phyloP scores from a whole-genome alignment of 2,888 invertebrate genomes.

The Atherix ibis region DNA sequence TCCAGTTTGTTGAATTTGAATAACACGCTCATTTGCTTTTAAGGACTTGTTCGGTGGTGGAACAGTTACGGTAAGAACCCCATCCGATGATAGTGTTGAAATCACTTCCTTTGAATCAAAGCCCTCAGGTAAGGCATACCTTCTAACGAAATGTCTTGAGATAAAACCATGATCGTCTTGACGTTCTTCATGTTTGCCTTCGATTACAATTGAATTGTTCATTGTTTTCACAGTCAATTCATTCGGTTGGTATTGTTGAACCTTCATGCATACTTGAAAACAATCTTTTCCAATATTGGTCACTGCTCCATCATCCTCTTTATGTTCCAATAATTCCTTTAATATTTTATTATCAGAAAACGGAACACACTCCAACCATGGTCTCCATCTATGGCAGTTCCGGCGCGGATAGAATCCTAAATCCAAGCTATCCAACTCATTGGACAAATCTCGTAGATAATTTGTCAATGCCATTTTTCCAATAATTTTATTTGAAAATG shows the following conservation, averaged over 20 bases:
- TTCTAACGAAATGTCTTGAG: conserved; percentile 62
- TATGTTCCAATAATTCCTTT: no score
- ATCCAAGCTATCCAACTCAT: conserved; percentile 19
- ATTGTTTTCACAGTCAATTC: conserved; percentile 55
- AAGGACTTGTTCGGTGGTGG: conserved; percentile 28
- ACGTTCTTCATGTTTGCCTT: conserved; percentile 56
- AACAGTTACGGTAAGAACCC: conserved; percentile 57
- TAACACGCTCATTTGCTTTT: conserved; percentile 33
- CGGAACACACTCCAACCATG: no score
- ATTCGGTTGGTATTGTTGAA: conserved; percentile 51
- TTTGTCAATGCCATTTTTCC: no score
- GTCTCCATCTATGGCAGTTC: no score
- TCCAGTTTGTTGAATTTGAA: conserved; percentile 48
- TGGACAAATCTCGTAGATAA: no score
- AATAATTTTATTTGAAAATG: no score
- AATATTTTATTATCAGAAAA: no score
- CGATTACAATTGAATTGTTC: conserved; percentile 44
- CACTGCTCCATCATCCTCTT: background rate
- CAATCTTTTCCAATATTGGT: conserved; percentile 43
- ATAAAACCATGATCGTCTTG: conserved; percentile 59
- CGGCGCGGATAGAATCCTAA: conserved; percentile 22
- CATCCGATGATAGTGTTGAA: conserved; percentile 66
- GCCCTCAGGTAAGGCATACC: conserved; percentile 50
- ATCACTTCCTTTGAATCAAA: conserved; percentile 54
- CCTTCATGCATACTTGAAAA: conserved; percentile 52